Base-by-base conservation (phyloP, 2,888 invertebrate species). In the Oscheius myriophilus region DNA sequence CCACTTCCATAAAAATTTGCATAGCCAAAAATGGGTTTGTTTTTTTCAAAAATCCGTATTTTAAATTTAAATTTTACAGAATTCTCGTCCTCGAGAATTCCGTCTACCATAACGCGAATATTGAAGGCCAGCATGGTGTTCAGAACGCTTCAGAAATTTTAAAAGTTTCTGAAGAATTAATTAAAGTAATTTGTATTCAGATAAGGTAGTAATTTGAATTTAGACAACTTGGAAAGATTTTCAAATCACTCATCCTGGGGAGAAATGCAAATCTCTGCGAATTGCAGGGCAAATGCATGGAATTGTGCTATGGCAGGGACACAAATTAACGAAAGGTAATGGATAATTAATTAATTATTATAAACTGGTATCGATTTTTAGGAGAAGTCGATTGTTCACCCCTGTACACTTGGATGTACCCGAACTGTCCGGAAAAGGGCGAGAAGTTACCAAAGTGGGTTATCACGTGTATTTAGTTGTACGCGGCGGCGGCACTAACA, bases 221-320 rank as follows among this genome's bases (percentile, higher is more conserved):
- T 23, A 18, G 49, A 49, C 18, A 11, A 21, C 49, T 18, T 18
- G 9, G 18, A 2, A 18, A n/a, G 39, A 21, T 39, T 16, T 57
- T 16, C 3, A 33, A 9, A 33, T 9, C 18, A 55, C n/a, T n/a
- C 46, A 18, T 61, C 49, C 41, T n/a, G 63, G 61, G 16, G n/a
- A 7, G 16, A 59, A 18, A 41, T 68, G 12, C 4, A 25, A 23
- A 72, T 72, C 42, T 18, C 49, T 61, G n/a, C 25, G 71, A 68
- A 70, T 68, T 25, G 73, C 73, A 39, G 76, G 76, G 26, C 76
- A 76, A 58, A 76, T 76, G 76, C 76, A 76, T 52, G 76, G 76
- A 62, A 62, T 76, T 23, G 76, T 76, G 9, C 45, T 72, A 2
- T 76, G 76, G 76, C 64, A 67, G 33, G 43, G 6, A 12, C n/a